Conservation (phyloP, 2,113 vertebrate species). For the Corvus hawaiiensis region DNA sequence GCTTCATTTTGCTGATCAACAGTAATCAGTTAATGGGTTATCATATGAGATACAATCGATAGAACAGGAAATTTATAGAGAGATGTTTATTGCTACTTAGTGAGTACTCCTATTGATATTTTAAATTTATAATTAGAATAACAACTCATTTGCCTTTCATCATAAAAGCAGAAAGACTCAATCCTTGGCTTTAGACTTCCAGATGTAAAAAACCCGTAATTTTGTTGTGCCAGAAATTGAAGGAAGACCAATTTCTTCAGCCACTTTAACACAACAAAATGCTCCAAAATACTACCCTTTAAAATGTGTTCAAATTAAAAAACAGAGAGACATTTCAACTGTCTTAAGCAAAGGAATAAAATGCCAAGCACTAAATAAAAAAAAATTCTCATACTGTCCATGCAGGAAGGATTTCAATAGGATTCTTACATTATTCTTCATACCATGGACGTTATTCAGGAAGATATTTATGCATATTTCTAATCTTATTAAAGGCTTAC, state of each 20-base stretch:
- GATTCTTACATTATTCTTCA: background rate
- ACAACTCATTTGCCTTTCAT: constrained; percentile 11
- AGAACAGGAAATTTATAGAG: constrained; percentile 18
- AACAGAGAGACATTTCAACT: background rate
- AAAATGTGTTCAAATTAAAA: background rate
- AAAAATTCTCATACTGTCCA: background rate
- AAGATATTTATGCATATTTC: constrained; percentile 10
- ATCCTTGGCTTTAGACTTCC: background rate
- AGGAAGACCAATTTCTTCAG: background rate
- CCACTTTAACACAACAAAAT: background rate
- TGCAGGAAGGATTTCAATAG: background rate
- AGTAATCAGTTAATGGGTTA: constrained; percentile 23
- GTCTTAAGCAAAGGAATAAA: background rate
- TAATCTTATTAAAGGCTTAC: constrained; percentile 40
- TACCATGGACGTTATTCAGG: background rate
- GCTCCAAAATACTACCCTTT: background rate
- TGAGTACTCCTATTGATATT: constrained; percentile 17
- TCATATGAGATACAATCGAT: constrained; percentile 28
- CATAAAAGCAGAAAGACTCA: background rate
- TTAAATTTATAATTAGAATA: constrained; percentile 38
- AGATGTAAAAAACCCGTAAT: background rate
- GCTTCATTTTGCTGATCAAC: constrained; percentile 31
- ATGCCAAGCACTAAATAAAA: background rate
- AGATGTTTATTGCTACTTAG: constrained; percentile 24
- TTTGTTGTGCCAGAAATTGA: background rate